A percentile compares a stretch with the other conserved stretches of the same genome.
Conservation (phyloP, 2,888 invertebrate genomes). For the Drosophila rubida region DNA sequence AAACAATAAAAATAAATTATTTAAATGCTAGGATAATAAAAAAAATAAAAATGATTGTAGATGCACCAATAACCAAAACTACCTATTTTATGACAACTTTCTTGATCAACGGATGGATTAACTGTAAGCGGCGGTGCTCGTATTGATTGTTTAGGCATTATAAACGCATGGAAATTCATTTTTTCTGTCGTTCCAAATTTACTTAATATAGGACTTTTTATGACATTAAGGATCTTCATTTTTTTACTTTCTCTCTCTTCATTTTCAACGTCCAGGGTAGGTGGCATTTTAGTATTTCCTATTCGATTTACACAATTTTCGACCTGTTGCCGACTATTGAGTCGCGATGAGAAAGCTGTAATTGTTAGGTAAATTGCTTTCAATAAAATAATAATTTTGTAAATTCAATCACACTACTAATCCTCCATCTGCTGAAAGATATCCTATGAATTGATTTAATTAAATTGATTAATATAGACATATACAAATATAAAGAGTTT, state of each 20-base stretch:
- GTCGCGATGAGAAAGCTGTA: conserved; percentile 47
- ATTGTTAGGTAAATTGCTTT: conserved; percentile 19
- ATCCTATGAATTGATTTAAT: not conserved
- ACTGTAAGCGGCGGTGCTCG: conserved; percentile 1
- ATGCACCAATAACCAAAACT: conserved; percentile 23
- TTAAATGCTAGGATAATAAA: not conserved
- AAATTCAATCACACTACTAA: not conserved
- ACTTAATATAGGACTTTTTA: conserved; percentile 7
- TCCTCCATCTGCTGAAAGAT: not conserved
- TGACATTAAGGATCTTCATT: conserved; percentile 28
- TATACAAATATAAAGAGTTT: not conserved
- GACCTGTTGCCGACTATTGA: conserved; percentile 44
- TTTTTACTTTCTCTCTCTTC: conserved; percentile 27
- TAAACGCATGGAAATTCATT: conserved; percentile 3
- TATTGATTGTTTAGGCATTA: conserved; percentile 16
- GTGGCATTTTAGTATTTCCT: conserved; percentile 4
- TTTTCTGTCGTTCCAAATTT: conserved; percentile 11
- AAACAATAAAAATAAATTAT: conserved; percentile 1
- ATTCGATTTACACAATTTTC: conserved; percentile 37
- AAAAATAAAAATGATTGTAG: not conserved
- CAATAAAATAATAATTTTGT: not conserved
- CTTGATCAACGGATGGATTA: conserved; percentile 14
- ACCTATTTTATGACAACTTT: conserved; percentile 24
- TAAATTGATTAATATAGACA: not conserved
- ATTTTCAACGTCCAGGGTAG: not conserved